Evolutionary conservation across 1,140 invertebrate species (phyloP), one percentile per base, ranked within the genome.

Genomic region (Nymphalis io): DNA sequence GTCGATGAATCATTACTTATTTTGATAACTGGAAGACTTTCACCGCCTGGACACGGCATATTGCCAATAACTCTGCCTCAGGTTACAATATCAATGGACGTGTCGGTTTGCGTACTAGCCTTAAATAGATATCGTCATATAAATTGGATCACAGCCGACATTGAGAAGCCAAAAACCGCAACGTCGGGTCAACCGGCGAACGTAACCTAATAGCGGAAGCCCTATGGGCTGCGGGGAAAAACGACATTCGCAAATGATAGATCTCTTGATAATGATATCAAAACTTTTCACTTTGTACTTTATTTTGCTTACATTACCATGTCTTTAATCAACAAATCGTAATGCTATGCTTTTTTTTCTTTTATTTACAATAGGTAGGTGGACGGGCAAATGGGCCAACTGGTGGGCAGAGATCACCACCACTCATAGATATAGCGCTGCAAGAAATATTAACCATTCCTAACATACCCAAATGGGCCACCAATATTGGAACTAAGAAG

Each of bases 81-180:
- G 46, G 66, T 68, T 65, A 73, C 71, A 60, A 21, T 65, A 73
- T 65, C 39, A 61, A 65, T 69, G 53, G 23, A 55, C 12, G 40
- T 60, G 20, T 62, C 42, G 60, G 59, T 69, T 61, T 46, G 63
- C 53, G 23, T 42, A 61, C 58, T 40, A 60, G 38, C 60, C 64
- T 71, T 62, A 71, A 74, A 71, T 74, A 74, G 51, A 74, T 57
- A 59, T 48, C 20, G 57, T 62, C 64, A 18, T 11, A 51, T 74
- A 72, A 74, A 74, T 74, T 74, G 73, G 73, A 74, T 74, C 65
- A 72, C 12, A 44, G 64, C 55, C 72, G 70, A 53, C 71, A 75
- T 72, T 58, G 57, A 55, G 75, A 78, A 76, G 74, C 77, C 74
- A 65, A 70, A 77, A 79, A 80, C 77, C 81, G 72, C 79, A 81